phyloP scores from a whole-genome alignment of 2,113 vertebrate genomes.

The Oophaga pumilio region DNA sequence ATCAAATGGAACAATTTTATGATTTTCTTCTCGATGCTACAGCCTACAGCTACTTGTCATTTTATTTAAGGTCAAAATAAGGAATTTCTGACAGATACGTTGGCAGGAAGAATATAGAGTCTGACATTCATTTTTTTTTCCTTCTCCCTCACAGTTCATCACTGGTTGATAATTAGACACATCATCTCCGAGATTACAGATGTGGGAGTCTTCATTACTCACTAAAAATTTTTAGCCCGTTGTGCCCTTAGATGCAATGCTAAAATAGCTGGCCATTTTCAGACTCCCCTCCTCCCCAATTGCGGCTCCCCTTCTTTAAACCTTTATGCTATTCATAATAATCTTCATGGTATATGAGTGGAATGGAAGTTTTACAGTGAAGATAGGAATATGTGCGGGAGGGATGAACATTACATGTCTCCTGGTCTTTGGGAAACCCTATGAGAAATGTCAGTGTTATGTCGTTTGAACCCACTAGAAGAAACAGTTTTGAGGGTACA shows the following conservation, averaged over 20 bases:
- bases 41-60: slow-evolving; percentile 75
- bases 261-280: background rate
- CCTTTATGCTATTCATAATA: background rate
- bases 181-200: background rate
- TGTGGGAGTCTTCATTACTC: background rate
- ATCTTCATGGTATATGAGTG: background rate
- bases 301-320: background rate
- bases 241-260: background rate
- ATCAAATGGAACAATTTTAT: slow-evolving; percentile 69
- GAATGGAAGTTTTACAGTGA: background rate
- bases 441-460: background rate
- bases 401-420: background rate
- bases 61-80: slow-evolving; percentile 64
- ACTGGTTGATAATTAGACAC: slow-evolving; percentile 1
- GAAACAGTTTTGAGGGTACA: background rate
- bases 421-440: background rate
- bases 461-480: background rate
- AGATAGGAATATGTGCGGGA: background rate
- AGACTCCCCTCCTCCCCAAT: background rate
- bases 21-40: slow-evolving; percentile 70
- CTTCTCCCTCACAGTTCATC: background rate
- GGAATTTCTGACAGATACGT: slow-evolving; percentile 3
- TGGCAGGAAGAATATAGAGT: background rate
- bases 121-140: background rate
- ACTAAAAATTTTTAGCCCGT: background rate